phyloP scores from a whole-genome alignment of 92 coral and sea anemone genomes.

The Hydrozoanthus gracilis region DNA sequence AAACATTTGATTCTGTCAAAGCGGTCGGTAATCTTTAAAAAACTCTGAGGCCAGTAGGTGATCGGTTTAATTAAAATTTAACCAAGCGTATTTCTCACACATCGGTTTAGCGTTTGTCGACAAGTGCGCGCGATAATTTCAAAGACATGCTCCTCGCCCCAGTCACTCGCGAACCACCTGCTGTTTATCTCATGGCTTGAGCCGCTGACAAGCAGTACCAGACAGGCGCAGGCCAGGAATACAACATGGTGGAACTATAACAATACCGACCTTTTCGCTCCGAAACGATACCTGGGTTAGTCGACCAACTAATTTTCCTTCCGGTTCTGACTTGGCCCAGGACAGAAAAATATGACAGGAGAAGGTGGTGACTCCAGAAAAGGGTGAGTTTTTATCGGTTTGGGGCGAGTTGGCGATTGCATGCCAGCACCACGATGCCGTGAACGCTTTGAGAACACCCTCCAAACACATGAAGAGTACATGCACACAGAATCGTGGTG shows the following conservation, averaged over 20 bases:
- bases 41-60: no score
- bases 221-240: conserved; percentile 94
- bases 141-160: conserved; percentile 21
- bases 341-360: conserved; percentile 74
- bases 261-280: conserved; percentile 89
- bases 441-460: conserved; percentile 64
- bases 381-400: conserved; percentile 74
- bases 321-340: conserved; percentile 55
- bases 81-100: no score
- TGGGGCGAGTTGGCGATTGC: conserved; percentile 55
- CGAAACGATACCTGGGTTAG: conserved; percentile 37
- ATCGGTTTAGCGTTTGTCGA: no score
- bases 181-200: conserved; percentile 57
- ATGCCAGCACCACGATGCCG: conserved; percentile 68
- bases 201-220: conserved; percentile 97
- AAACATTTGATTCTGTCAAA: no score
- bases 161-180: conserved; percentile 24
- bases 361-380: conserved; percentile 88
- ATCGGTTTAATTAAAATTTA: no score
- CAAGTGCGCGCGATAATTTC: background rate
- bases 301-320: conserved; percentile 35
- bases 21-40: no score
- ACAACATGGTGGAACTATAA: conserved; percentile 85
- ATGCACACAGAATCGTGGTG: conserved; percentile 39
- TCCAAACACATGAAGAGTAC: conserved; percentile 56